Evolutionary conservation across 2,797 vertebrate genomes (phyloP), one percentile per base, ranked within the genome.

Genomic region (Poecilia picta): DNA sequence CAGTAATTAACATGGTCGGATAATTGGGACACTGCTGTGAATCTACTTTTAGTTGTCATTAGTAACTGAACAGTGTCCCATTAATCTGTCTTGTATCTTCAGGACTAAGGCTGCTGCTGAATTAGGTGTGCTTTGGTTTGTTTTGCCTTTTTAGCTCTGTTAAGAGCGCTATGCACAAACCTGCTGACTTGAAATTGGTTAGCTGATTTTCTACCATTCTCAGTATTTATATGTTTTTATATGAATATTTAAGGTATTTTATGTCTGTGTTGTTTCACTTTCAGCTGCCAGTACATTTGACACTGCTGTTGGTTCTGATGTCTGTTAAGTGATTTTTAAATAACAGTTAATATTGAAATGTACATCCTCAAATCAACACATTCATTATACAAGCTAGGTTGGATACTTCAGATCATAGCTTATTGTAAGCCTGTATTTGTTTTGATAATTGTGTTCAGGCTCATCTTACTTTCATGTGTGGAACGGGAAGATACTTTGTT

Each of bases 31-130:
- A 53, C 20, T 53, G 4, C 16, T 39, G 31, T 13, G 31, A 73
- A 51, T 73, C 11, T 73, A 33, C 47, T 36, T 73, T 73, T 31
- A 39, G 46, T 73, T 39, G 31, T 53, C 46, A 36, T 73, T 73
- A 31, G 46, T 73, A 31, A 51, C 46, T 73, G 18, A 51, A 5
- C 72, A 11, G 18, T 53, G 20, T 51, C 71, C 47, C 28, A 51
- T 31, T 73, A 73, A 33, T 25, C 23, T 53, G 47, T 3, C 62
- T 36, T 66, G 3, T 41, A 12, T 68, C 64, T 66, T 66, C 36
- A 11, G 33, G 64, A 23, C 8, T 68, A 68, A 25, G 8, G 20
- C 47, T 73, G 31, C 18, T 53, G 33, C 31, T 25, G 16, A n/a
- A 28, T 75, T 62, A 43, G n/a, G 10, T 68, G 16, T 23, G 4